phyloP scores from a whole-genome alignment of 2,797 vertebrate species.

The Moxostoma hubbsi region DNA sequence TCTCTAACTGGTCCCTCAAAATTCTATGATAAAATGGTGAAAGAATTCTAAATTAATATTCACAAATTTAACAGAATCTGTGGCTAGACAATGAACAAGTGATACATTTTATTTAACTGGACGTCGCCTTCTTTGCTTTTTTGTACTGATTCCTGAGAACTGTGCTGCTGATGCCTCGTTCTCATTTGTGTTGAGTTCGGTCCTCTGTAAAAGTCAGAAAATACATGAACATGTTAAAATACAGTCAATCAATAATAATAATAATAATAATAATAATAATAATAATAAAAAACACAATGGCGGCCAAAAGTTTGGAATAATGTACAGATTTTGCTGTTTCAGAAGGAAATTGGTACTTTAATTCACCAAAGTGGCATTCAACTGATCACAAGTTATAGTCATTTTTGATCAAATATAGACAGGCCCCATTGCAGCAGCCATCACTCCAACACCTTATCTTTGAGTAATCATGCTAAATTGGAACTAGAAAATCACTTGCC shows the following conservation, averaged over 20 bases:
- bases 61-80: not conserved
- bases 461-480: no score
- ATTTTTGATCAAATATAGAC: no score
- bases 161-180: constrained; percentile 31
- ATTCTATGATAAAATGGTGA: not conserved
- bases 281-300: not conserved
- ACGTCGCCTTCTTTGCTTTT: not conserved
- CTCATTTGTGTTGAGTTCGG: constrained; percentile 35
- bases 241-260: not conserved
- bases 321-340: no score
- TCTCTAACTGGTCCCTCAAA: not conserved
- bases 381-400: no score
- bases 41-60: not conserved
- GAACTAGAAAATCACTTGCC: no score
- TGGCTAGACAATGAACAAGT: not conserved
- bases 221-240: not conserved
- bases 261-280: not conserved
- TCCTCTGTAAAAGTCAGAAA: constrained; percentile 35
- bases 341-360: no score
- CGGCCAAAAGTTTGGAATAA: no score
- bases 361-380: no score
- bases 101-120: not conserved
- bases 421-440: no score
- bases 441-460: no score
- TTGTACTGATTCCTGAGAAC: constrained; percentile 24